Base-by-base conservation (phyloP, 2,113 vertebrate species). In the Eulemur rufifrons region DNA sequence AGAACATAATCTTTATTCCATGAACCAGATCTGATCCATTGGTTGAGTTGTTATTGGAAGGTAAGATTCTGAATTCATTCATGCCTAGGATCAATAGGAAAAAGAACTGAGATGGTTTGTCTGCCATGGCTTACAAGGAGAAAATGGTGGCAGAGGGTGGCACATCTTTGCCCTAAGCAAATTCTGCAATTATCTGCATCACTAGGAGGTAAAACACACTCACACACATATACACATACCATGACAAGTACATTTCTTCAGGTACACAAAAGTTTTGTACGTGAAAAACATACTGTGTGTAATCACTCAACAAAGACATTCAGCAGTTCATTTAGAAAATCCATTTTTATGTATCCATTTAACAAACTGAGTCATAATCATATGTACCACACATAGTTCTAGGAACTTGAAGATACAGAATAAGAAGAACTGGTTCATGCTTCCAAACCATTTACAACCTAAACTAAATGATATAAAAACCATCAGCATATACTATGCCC, bases 271-370 rank as follows among this genome's bases (percentile, higher is more conserved):
- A 89, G n/a, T 23, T 78, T 29, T 23, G 66, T 80, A 32, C 74
- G 82, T 84, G 5, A 34, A 80, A 93, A 89, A 71, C 37, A 23
- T 3, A 52, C 20, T 69, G 34, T 86, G 25, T 39, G 13, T 74
- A 86, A 80, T 80, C 76, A 54, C 77, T 83, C 63, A 95, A 95
- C 73, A 96, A 92, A 95, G 59, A 73, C 21, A 45, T 61, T 87
- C 59, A 94, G 63, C 15, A 59, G 15, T 54, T 93, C 78, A 52
- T n/a, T 88, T 71, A 76, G 71, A 69, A 96, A 96, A 90, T 27
- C 1, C 39, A 94, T 61, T 81, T 59, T 71, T 63, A 91, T 59
- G 64, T 80, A 34, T 71, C 1, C 66, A 64, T 64, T 84, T 87
- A 69, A 92, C 34, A 96, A 94, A 85, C 23, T 29, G 50, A 94